Conservation (phyloP, 2,888 invertebrate genomes). For the Linyphia triangularis region DNA sequence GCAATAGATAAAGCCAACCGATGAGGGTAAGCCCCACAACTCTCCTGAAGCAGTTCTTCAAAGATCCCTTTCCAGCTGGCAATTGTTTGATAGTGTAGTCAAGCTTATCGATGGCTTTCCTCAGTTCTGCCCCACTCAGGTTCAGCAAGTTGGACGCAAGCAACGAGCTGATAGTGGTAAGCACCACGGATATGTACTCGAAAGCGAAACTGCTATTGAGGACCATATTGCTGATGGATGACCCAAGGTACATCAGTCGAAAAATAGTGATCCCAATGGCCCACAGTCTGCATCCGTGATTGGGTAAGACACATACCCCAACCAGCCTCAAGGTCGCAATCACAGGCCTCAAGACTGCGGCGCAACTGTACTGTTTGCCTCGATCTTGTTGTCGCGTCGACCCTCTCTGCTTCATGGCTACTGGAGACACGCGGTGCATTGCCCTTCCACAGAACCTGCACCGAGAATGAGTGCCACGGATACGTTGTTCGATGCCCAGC, state of each 20-base stretch:
- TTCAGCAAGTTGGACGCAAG: slow-evolving; percentile 60
- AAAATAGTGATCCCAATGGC: slow-evolving; percentile 46
- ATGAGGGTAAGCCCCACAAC: slow-evolving; percentile 52
- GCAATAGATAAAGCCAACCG: slow-evolving; percentile 66
- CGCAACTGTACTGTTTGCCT: slow-evolving; percentile 56
- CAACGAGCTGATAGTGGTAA: slow-evolving; percentile 60
- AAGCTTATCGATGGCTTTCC: slow-evolving; percentile 52
- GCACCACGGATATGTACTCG: slow-evolving; percentile 71
- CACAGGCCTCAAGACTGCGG: slow-evolving; percentile 59
- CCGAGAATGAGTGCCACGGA: slow-evolving; percentile 18
- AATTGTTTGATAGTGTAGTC: slow-evolving; percentile 68
- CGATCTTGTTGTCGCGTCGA: slow-evolving; percentile 2
- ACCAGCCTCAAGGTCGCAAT: slow-evolving; percentile 49
- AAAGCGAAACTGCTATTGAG: slow-evolving; percentile 65
- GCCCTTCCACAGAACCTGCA: slow-evolving; percentile 52
- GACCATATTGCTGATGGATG: slow-evolving; percentile 63
- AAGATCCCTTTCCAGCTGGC: slow-evolving; percentile 37
- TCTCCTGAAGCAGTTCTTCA: slow-evolving; percentile 45
- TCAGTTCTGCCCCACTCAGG: slow-evolving; percentile 29
- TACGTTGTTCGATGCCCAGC: slow-evolving; percentile 41
- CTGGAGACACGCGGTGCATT: slow-evolving; percentile 48
- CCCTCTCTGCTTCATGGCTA: slow-evolving; percentile 19
- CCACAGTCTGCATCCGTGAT: slow-evolving; percentile 58
- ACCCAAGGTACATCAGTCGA: slow-evolving; percentile 61
- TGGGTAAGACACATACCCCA: slow-evolving; percentile 58